Percentiles rank a stretch among this genome's conserved stretches.
Evolutionary conservation across 1,140 invertebrate genomes (phyloP).

Genomic region (Metaphire vulgaris): DNA sequence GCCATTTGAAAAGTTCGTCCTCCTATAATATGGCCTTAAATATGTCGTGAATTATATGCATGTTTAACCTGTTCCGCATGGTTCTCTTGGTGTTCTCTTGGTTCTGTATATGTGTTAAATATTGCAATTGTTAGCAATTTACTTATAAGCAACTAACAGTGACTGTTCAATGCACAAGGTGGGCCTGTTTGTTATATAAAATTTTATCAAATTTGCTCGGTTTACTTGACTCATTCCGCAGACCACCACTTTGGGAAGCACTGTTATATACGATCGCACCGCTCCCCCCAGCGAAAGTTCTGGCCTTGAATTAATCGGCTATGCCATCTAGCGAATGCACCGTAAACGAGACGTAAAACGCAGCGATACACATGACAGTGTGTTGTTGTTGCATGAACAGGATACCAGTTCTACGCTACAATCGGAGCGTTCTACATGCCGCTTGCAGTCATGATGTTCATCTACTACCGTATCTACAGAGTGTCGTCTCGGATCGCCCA

Average conservation of each 20-base stretch:
- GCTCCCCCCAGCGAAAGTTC: not conserved
- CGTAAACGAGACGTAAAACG: not conserved
- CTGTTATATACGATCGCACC: not conserved
- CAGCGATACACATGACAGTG: slow-evolving; percentile 54
- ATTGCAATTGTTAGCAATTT: too few species aligned
- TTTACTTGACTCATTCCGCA: too few species aligned
- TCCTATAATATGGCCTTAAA: too few species aligned
- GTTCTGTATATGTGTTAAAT: too few species aligned
- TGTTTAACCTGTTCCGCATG: too few species aligned
- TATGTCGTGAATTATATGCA: too few species aligned
- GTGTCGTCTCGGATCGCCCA: slow-evolving; percentile 52
- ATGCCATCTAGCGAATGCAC: not conserved
- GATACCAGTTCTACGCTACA: slow-evolving; percentile 64
- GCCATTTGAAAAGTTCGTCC: too few species aligned
- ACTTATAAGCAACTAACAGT: too few species aligned
- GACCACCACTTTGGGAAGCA: not conserved
- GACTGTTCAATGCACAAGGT: too few species aligned
- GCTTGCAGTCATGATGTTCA: slow-evolving; percentile 77
- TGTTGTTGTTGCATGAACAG: slow-evolving; percentile 84
- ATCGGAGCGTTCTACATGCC: slow-evolving; percentile 84
- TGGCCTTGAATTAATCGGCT: not conserved
- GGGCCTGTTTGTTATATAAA: too few species aligned
- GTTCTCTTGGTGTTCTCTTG: too few species aligned
- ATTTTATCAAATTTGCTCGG: too few species aligned
- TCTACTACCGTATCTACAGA: slow-evolving; percentile 81